Conservation (phyloP, 2,113 vertebrate genomes). For the Butastur rufipennis region DNA sequence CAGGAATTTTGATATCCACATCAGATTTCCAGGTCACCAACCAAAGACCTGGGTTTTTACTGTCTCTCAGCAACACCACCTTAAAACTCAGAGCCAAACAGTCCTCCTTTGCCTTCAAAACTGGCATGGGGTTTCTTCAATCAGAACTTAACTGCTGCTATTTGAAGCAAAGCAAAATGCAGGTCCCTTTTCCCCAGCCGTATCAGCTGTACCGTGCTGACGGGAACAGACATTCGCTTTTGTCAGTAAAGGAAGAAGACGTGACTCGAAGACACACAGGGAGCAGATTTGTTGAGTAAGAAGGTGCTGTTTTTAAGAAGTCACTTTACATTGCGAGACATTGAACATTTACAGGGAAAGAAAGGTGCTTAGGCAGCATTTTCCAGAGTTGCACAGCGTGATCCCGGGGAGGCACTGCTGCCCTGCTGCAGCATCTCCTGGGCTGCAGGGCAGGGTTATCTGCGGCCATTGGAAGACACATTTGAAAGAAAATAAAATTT, state of each 20-base stretch:
- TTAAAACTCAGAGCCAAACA: not conserved
- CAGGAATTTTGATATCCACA: not conserved
- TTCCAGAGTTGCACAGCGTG: not conserved
- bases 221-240: not conserved
- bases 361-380: conserved; percentile 32
- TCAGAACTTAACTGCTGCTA: not conserved
- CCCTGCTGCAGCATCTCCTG: not conserved
- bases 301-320: conserved; percentile 44
- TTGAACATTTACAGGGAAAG: not conserved
- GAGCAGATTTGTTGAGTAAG: conserved; percentile 24
- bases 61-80: not conserved
- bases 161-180: not conserved
- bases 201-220: not conserved
- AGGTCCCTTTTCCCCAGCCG: not conserved
- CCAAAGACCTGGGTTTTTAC: not conserved
- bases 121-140: not conserved
- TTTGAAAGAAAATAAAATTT: not conserved
- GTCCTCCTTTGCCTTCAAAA: not conserved
- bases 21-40: not conserved
- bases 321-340: not conserved
- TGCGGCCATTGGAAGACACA: not conserved
- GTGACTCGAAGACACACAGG: not conserved
- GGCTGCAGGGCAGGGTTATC: not conserved
- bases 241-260: not conserved
- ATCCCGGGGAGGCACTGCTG: not conserved